These are phyloP conservation scores for Tipula helvola DNA, from an alignment of 2,888 invertebrate genomes.

Conservation along the genomic window DNA sequence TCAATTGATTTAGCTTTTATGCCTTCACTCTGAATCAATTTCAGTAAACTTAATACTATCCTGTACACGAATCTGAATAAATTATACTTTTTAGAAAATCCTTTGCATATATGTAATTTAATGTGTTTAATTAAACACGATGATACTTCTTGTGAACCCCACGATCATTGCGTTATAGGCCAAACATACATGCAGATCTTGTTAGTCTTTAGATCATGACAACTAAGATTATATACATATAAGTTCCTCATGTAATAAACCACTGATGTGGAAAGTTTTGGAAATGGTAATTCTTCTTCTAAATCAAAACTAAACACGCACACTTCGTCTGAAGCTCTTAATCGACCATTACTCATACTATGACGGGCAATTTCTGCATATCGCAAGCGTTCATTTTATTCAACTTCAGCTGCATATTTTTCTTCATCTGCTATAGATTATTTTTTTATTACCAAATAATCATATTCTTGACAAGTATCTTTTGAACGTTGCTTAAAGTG, in stretches of 20 bases:
- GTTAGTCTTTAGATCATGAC: constrained; percentile 5
- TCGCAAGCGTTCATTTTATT: neutral
- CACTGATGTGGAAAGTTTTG: constrained; percentile 7
- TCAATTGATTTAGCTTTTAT: neutral
- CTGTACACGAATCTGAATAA: neutral
- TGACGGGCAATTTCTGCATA: neutral
- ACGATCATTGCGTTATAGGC: no score
- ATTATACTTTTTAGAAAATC: no score
- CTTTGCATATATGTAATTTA: no score
- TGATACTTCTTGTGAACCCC: constrained; percentile 11
- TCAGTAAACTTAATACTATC: constrained; percentile 6
- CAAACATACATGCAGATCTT: no score
- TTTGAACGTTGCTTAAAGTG: constrained; percentile 10
- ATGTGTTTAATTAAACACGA: no score
- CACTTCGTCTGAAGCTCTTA: constrained; percentile 9
- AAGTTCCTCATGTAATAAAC: neutral
- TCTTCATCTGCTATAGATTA: neutral
- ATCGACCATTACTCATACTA: neutral
- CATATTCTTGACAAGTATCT: constrained; percentile 6
- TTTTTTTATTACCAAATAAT: constrained; percentile 4
- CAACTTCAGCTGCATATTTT: constrained; percentile 7
- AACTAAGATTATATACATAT: neutral
- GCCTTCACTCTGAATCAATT: neutral
- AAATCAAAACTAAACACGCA: no score
- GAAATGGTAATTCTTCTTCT: neutral